A percentile compares a stretch with the other conserved stretches of the same genome.
Conservation (phyloP, 2,888 invertebrate species). For the Noctua janthina region DNA sequence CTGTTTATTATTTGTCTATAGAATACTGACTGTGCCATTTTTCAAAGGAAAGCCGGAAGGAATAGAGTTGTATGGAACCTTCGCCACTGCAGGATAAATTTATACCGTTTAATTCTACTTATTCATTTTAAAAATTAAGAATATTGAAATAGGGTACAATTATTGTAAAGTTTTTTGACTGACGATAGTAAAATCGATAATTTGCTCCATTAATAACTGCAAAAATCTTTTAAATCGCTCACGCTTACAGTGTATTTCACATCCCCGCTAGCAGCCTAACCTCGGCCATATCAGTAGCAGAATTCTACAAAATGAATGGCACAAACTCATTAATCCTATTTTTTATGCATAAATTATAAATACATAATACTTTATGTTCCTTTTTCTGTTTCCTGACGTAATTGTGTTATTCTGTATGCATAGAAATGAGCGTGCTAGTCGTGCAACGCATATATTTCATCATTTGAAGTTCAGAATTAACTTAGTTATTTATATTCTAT, state of each 20-base stretch:
- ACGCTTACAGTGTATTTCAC: slow-evolving; percentile 9
- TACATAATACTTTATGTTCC: slow-evolving; percentile 13
- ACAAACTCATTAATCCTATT: slow-evolving; percentile 18
- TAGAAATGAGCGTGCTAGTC: slow-evolving; percentile 13
- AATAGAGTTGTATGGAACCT: no score
- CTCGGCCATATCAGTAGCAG: slow-evolving; percentile 8
- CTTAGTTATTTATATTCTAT: not conserved
- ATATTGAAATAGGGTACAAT: not conserved
- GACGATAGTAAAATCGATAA: not conserved
- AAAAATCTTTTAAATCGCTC: not conserved
- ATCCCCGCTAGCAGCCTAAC: slow-evolving; percentile 8
- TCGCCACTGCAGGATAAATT: not conserved
- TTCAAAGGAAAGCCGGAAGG: no score
- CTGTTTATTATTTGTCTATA: no score
- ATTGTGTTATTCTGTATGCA: slow-evolving; percentile 24
- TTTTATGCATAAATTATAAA: slow-evolving; percentile 44
- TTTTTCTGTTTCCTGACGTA: slow-evolving; percentile 35
- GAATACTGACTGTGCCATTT: no score
- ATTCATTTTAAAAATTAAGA: not conserved
- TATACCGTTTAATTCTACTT: not conserved
- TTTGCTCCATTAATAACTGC: not conserved
- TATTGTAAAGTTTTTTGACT: not conserved
- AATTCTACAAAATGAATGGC: slow-evolving; percentile 8
- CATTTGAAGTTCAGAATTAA: not conserved
- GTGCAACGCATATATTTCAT: slow-evolving; percentile 21